Base-by-base conservation (phyloP, 1,140 invertebrate species). In the Bursaphelenchus mucronatus region DNA sequence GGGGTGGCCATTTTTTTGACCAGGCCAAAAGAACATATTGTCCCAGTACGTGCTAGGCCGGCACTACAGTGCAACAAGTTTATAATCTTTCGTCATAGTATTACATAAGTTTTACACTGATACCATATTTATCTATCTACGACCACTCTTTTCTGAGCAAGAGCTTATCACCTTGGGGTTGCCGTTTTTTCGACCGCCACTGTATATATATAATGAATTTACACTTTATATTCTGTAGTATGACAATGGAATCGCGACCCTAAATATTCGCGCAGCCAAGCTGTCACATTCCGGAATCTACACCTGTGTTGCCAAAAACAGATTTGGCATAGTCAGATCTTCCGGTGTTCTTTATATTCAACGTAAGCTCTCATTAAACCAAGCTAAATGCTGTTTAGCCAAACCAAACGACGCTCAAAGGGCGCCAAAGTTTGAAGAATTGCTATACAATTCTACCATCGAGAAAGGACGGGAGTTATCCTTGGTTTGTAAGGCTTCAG, bases 201-300 rank as follows among this genome's bases (percentile, higher is more conserved):
- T n/a, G n/a, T n/a, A n/a, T n/a, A n/a, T n/a, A n/a, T n/a, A 61
- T 51, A 61, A 56, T 61, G 52, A 64, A 11, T 44, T 43, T 56
- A 19, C 58, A n/a, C 54, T 30, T 17, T 52, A 67, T 19, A 47
- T 49, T 46, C 53, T 73, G n/a, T 51, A 75, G 58, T 75, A 56
- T 58, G 71, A 76, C 13, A 74, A 78, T 61, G 76, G 76, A 41
- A 64, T 78, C 11, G 76, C 74, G 11, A 68, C 70, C 40, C 46
- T 78, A 40, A 50, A 52, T 0, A 76, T 77, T 8, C 43, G 40
- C 15, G 56, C 47, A 46, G 64, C 71, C 8, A 69, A 63, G 57
- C 39, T 45, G 19, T 59, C 63, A 30, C 69, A 78, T 63, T 67
- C 70, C 49, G 76, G 76, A 17, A 63, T 59, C 11, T 78, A 76